phyloP scores from a whole-genome alignment of 2,888 invertebrate genomes.

The Dichetophora obliterata region DNA sequence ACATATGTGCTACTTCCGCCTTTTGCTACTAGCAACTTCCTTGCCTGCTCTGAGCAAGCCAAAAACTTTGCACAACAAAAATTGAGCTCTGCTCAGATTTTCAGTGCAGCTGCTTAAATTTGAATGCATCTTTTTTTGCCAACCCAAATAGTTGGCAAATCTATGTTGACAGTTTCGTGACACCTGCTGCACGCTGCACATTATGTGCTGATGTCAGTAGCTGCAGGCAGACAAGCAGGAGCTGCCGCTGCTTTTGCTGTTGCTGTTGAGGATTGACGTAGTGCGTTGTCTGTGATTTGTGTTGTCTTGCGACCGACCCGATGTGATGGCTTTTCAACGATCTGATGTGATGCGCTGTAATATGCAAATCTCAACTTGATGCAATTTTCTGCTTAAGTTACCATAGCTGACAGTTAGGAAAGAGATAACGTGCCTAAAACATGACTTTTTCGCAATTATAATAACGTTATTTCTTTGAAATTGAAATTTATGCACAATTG shows the following conservation, averaged over 20 bases:
- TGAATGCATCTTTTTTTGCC: neutral
- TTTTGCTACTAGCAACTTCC: slow-evolving; percentile 3
- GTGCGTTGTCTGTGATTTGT: slow-evolving; percentile 1
- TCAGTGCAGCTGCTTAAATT: neutral
- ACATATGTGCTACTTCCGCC: slow-evolving; percentile 9
- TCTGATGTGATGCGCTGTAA: slow-evolving; percentile 12
- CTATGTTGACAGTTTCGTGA: slow-evolving; percentile 28
- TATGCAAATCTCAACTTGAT: slow-evolving; percentile 24
- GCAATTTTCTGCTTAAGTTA: neutral
- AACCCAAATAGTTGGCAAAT: slow-evolving; percentile 11
- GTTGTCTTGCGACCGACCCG: neutral
- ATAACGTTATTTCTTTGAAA: slow-evolving; percentile 1
- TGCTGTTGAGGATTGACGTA: neutral
- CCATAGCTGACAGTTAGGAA: neutral
- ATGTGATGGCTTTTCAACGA: neutral
- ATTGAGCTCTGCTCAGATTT: neutral
- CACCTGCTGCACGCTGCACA: slow-evolving; percentile 21
- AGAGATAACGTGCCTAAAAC: neutral
- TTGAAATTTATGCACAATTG: slow-evolving; percentile 31
- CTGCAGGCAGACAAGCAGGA: neutral
- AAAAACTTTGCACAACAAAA: neutral
- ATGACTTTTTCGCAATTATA: neutral
- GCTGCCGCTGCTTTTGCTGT: neutral
- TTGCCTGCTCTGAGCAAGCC: neutral
- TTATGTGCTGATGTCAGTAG: neutral